phyloP scores from a whole-genome alignment of 1,140 invertebrate species.

The Kradibia gibbosae region DNA sequence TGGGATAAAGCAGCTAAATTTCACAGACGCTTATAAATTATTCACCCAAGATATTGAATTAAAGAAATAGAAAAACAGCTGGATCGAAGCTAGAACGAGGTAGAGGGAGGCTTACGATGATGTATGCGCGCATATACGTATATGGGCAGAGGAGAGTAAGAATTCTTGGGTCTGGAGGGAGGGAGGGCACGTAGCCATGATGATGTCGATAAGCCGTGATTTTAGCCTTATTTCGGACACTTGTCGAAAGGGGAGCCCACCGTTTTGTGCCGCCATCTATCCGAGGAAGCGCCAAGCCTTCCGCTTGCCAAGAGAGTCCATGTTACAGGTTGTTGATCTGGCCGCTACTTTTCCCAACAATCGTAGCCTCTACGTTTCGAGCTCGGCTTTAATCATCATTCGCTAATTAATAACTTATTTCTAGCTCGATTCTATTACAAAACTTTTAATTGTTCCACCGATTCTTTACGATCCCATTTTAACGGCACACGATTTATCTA shows the following conservation, averaged over 20 bases:
- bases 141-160: background rate
- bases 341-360: background rate
- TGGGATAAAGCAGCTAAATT: slow-evolving; percentile 35
- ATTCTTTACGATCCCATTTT: no score
- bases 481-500: no score
- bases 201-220: slow-evolving; percentile 54
- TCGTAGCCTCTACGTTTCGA: no score
- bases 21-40: slow-evolving; percentile 53
- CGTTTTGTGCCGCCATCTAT: slow-evolving; percentile 68
- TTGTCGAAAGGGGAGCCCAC: slow-evolving; percentile 52
- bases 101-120: background rate
- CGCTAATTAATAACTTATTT: no score
- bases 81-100: background rate
- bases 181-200: slow-evolving; percentile 41
- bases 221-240: slow-evolving; percentile 58
- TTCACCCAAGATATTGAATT: slow-evolving; percentile 35
- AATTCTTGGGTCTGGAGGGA: background rate
- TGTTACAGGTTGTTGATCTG: slow-evolving; percentile 60
- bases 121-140: background rate
- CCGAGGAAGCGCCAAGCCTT: slow-evolving; percentile 56
- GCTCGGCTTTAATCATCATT: no score
- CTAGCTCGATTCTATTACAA: no score
- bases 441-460: no score
- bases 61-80: slow-evolving; percentile 35
- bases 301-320: slow-evolving; percentile 51